Percentiles rank a stretch among this genome's conserved stretches.
Evolutionary conservation across 92 coral and sea anemone species (phyloP).

Genomic region (Epizoanthus illoricatus): DNA sequence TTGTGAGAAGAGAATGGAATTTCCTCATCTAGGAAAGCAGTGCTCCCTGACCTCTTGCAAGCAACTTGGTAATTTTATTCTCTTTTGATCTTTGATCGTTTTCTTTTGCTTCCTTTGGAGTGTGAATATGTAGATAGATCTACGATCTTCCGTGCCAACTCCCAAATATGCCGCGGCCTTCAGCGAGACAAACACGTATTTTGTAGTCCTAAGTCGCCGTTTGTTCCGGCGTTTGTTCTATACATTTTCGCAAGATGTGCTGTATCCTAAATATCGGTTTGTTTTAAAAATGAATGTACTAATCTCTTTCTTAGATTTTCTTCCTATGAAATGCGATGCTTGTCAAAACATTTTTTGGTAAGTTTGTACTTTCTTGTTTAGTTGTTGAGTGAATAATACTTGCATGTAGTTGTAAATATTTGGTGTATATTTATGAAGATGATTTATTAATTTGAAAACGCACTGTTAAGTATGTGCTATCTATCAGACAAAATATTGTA

Average conservation of each 20-base stretch:
- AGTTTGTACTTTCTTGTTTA: neutral
- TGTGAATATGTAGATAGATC: neutral
- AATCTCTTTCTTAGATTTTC: conserved; percentile 67
- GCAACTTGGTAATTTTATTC: conserved; percentile 73
- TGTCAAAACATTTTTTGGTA: conserved; percentile 87
- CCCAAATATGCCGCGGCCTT: too few relatives aligned
- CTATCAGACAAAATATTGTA: too few relatives aligned
- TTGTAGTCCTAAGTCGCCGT: too few relatives aligned
- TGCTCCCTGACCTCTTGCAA: conserved; percentile 84
- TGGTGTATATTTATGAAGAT: too few relatives aligned
- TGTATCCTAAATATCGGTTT: neutral
- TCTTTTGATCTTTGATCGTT: neutral
- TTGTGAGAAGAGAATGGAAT: conserved; percentile 65
- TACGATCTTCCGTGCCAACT: too few relatives aligned
- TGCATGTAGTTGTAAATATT: too few relatives aligned
- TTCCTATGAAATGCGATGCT: conserved; percentile 95
- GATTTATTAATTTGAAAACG: too few relatives aligned
- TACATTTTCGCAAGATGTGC: neutral
- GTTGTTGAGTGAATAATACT: neutral
- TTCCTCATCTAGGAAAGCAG: conserved; percentile 90
- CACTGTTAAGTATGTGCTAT: too few relatives aligned
- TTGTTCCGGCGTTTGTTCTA: too few relatives aligned
- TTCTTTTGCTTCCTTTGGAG: neutral
- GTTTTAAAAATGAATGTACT: neutral
- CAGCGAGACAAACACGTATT: too few relatives aligned